Conservation (phyloP, 2,888 invertebrate species). For the Apamea epomidion region DNA sequence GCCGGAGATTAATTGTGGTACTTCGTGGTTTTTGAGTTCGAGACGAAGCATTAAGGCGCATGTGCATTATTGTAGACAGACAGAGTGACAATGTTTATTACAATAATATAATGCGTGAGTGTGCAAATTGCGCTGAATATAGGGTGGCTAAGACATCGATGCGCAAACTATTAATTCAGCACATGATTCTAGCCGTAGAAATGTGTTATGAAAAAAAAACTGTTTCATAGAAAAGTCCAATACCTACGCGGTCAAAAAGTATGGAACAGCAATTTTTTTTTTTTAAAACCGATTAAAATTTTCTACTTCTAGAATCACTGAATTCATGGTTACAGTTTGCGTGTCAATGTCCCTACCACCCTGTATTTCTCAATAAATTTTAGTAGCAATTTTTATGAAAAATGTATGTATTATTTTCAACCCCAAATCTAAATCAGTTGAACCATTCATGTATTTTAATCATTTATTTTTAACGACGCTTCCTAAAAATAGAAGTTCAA, state of each 20-base stretch:
- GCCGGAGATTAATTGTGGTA: slow-evolving; percentile 65
- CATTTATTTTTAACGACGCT: not conserved
- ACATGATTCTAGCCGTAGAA: no score
- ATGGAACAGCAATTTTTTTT: not conserved
- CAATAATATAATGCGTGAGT: not conserved
- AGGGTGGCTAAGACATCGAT: no score
- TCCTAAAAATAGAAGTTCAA: not conserved
- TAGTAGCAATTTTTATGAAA: not conserved
- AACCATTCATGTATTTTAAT: not conserved
- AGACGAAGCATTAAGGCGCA: slow-evolving; percentile 25
- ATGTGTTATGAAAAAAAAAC: no score
- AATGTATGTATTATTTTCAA: not conserved
- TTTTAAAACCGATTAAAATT: not conserved
- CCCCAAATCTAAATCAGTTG: not conserved
- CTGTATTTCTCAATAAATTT: not conserved
- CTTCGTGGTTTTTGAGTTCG: slow-evolving; percentile 58
- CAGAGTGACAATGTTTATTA: slow-evolving; percentile 20
- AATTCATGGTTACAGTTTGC: not conserved
- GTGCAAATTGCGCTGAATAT: not conserved
- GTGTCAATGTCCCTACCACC: no score
- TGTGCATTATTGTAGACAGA: slow-evolving; percentile 40
- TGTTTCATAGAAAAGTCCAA: no score
- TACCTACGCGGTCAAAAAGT: no score
- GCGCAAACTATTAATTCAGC: not conserved
- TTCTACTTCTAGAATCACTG: not conserved